phyloP scores from a whole-genome alignment of 2,797 vertebrate species.

The Uromys caudimaculatus region DNA sequence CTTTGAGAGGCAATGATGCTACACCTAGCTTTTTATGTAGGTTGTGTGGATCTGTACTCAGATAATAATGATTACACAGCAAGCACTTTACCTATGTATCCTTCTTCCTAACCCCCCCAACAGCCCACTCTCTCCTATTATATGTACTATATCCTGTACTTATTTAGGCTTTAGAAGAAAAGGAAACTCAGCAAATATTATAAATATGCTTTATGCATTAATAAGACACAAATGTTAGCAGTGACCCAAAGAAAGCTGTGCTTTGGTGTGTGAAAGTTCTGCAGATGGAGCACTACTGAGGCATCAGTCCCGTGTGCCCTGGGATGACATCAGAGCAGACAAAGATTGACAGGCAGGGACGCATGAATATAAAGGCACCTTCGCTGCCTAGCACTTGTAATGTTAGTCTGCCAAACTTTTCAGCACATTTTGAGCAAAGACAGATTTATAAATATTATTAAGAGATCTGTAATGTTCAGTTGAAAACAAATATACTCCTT shows the following conservation, averaged over 20 bases:
- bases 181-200: not conserved
- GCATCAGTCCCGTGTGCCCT: not conserved
- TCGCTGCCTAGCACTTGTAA: not conserved
- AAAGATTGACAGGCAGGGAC: not conserved
- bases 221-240: slow-evolving; percentile 46
- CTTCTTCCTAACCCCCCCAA: not conserved
- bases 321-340: not conserved
- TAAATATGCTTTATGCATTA: slow-evolving; percentile 42
- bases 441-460: slow-evolving; percentile 41
- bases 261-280: slow-evolving; percentile 4
- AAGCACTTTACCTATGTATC: not conserved
- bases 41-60: not conserved
- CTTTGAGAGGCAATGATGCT: too few species aligned
- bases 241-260: not conserved
- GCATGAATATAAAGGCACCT: not conserved
- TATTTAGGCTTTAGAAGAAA: slow-evolving; percentile 24
- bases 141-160: not conserved
- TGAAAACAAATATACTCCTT: not conserved
- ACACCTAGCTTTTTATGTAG: too few species aligned
- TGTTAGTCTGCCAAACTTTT: slow-evolving; percentile 42
- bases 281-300: not conserved
- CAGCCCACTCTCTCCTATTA: not conserved
- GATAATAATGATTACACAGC: not conserved
- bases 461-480: not conserved
- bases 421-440: slow-evolving; percentile 5